Percentiles rank a stretch among this genome's conserved stretches.
Conservation (phyloP, 2,113 vertebrate species). For the Ochotona curzoniae region DNA sequence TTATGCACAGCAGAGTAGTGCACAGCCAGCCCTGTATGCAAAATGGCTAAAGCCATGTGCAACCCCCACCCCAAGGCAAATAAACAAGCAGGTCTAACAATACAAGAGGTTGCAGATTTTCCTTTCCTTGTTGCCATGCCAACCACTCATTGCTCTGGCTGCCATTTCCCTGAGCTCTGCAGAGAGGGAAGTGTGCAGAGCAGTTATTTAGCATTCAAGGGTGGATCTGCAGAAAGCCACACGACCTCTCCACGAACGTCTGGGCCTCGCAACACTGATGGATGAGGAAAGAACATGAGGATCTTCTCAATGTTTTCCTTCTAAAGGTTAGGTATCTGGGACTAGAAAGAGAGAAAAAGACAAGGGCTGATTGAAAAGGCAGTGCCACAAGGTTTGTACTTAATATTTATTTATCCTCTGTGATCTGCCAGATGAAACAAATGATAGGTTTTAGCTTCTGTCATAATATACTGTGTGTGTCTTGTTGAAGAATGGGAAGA, state of each 20-base stretch:
- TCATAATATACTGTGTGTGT: conserved; percentile 8
- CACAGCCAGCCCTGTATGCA: conserved; percentile 6
- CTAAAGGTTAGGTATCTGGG: conserved; percentile 70
- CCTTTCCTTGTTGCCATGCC: conserved; percentile 79
- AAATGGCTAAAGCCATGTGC: conserved; percentile 45
- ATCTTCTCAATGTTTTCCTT: conserved; percentile 62
- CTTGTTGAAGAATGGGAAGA: not conserved
- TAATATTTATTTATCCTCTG: conserved; percentile 62
- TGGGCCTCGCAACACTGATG: conserved; percentile 68
- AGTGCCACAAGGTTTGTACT: conserved; percentile 4
- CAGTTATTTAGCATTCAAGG: conserved; percentile 79
- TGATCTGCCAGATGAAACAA: conserved; percentile 8
- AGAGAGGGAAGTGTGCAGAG: conserved; percentile 68
- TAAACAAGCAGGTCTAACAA: conserved; percentile 72
- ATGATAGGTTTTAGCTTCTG: not conserved
- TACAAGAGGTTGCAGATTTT: conserved; percentile 76
- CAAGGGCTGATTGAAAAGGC: conserved; percentile 27
- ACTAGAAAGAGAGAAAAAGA: conserved; percentile 57
- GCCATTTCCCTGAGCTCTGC: conserved; percentile 76
- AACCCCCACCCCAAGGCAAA: conserved; percentile 49
- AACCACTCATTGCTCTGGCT: conserved; percentile 78
- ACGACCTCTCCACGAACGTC: conserved; percentile 59
- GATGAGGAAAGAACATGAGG: conserved; percentile 69
- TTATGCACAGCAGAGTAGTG: not conserved
- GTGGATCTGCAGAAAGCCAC: conserved; percentile 73